Base-by-base conservation (phyloP, 2,797 vertebrate genomes). In the Malurus leucopterus region DNA sequence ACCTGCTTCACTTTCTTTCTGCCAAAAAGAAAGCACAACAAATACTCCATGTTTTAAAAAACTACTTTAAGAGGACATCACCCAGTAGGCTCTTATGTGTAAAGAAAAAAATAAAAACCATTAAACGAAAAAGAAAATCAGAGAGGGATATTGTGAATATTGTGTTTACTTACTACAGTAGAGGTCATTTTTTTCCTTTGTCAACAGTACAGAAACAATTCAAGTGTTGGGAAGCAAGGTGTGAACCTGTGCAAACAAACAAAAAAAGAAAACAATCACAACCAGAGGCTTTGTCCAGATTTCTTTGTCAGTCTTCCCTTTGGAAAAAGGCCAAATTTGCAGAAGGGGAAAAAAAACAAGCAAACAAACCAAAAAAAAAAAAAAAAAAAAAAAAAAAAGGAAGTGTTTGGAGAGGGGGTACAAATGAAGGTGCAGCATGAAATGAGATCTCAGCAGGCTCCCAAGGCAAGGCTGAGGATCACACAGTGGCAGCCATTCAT, bases 121-220 rank as follows among this genome's bases (percentile, higher is more conserved):
- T 22, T 36, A 30, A 44, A 61, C 51, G 19, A 50, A 47, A 84
- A 36, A 64, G 30, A n/a, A n/a, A 50, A 40, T 3, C 5, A 41
- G 11, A 49, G 50, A 15, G 26, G 15, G 75, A 30, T 43, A 65
- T 64, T 71, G 73, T 47, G 44, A 93, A 62, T 75, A n/a, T 79
- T 89, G 79, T 65, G 64, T 84, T 93, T 80, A 96, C 97, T 96
- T 92, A 97, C 97, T 83, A 75, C 75, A 63, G 91, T 71, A 51
- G 96, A 93, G 90, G 87, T 93, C 97, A 97, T 97, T 80, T 78
- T 80, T 78, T 85, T 85, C 17, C 53, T 80, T 77, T 72, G 86
- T 91, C 89, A 92, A 85, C 77, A 86, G 84, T 94, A 96, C 84
- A 22, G 34, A 84, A 91, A 92, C 22, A 49, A 77, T 46, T 73